A percentile compares a stretch with the other conserved stretches of the same genome.
Conservation (phyloP, 2,797 vertebrate genomes). For the Coregonus sp. region DNA sequence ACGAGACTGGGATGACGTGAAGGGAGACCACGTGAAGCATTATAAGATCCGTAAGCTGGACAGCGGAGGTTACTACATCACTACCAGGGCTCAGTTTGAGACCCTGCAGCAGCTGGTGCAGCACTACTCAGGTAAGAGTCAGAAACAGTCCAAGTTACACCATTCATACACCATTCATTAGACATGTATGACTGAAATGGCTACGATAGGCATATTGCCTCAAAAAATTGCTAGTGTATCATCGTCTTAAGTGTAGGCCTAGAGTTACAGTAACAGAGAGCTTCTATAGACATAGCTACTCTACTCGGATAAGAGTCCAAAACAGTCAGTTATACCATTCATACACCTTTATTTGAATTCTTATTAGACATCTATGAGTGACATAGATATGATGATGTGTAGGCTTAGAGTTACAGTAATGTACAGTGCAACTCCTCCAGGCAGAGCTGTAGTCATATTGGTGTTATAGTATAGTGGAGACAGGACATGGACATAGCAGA, state of each 20-base stretch:
- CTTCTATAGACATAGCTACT: no score
- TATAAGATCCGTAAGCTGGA: conserved; percentile 99
- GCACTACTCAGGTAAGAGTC: conserved; percentile 90
- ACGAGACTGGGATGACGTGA: conserved; percentile 96
- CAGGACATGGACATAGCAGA: conserved; percentile 4
- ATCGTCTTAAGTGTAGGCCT: no score
- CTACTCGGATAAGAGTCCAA: conserved; percentile 85
- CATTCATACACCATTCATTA: neutral
- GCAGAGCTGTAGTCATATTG: neutral
- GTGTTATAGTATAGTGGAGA: conserved; percentile 3
- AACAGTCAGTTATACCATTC: neutral
- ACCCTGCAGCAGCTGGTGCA: conserved; percentile 94
- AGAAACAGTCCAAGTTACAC: neutral
- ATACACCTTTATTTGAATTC: neutral
- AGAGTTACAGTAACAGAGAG: no score
- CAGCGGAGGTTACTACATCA: conserved; percentile 97
- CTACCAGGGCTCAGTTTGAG: conserved; percentile 96
- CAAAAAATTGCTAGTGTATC: no score
- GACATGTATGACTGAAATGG: no score
- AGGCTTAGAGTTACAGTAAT: neutral
- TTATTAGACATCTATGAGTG: neutral
- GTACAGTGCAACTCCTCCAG: no score
- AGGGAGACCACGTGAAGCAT: conserved; percentile 97
- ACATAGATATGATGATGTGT: neutral
- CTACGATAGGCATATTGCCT: no score